phyloP scores from a whole-genome alignment of 2,797 vertebrate genomes.

The Poecilia velifera region DNA sequence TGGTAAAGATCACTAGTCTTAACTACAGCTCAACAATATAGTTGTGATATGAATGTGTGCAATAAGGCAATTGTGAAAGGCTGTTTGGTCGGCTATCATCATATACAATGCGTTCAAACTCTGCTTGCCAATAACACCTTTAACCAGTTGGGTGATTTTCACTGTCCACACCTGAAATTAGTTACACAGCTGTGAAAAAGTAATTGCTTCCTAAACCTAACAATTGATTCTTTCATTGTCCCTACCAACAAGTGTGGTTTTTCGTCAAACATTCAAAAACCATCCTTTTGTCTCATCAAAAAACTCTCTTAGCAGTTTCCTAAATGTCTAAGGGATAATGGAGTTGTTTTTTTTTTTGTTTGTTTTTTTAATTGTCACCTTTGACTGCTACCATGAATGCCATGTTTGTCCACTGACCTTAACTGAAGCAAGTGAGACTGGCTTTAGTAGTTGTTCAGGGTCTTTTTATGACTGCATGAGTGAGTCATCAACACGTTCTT shows the following conservation, averaged over 20 bases:
- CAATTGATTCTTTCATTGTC: not conserved
- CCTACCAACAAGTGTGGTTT: not conserved
- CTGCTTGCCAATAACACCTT: not conserved
- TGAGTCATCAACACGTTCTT: not conserved
- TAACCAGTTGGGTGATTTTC: not conserved
- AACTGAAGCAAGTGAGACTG: not conserved
- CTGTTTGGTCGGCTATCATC: not conserved
- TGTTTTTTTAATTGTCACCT: not conserved
- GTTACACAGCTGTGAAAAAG: not conserved
- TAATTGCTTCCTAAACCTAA: not conserved
- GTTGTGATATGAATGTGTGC: not conserved
- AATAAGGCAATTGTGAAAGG: not conserved
- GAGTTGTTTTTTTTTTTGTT: not conserved
- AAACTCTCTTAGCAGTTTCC: not conserved
- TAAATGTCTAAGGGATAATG: not conserved
- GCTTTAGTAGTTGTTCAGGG: not conserved
- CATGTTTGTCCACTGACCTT: not conserved
- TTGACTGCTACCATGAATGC: not conserved
- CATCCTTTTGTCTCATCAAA: not conserved
- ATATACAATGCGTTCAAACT: not conserved
- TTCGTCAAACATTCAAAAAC: not conserved
- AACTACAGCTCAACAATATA: not conserved
- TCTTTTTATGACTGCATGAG: not conserved
- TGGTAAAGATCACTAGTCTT: slow-evolving; percentile 8
- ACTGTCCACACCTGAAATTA: not conserved